These are phyloP conservation scores for Hemithea aestivaria DNA, from an alignment of 2,888 invertebrate species.

Conservation along the genomic window DNA sequence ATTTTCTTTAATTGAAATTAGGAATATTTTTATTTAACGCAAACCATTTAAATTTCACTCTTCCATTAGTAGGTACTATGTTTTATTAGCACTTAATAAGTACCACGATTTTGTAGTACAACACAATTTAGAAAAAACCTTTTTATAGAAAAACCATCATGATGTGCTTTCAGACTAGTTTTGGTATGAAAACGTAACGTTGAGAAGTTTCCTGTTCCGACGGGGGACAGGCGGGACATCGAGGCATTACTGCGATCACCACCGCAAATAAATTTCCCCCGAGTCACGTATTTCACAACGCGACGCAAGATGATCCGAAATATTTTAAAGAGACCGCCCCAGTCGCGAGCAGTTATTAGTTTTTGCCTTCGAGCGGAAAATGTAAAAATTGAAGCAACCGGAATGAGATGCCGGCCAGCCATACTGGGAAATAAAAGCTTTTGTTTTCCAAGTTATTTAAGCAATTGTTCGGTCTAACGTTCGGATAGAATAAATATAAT, in stretches of 20 bases:
- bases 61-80: too few relatives aligned
- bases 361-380: conserved; percentile 28
- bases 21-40: too few relatives aligned
- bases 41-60: too few relatives aligned
- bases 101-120: too few relatives aligned
- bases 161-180: too few relatives aligned
- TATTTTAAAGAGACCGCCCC: conserved; percentile 46
- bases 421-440: neutral
- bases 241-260: conserved; percentile 58
- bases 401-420: conserved; percentile 4
- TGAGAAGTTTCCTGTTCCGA: conserved; percentile 17
- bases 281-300: conserved; percentile 64
- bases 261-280: conserved; percentile 70
- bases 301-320: conserved; percentile 52
- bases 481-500: conserved; percentile 1
- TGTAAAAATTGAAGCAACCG: conserved; percentile 19
- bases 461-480: neutral
- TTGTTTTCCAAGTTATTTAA: conserved; percentile 4
- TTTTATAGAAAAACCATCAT: too few relatives aligned
- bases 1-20: too few relatives aligned
- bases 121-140: too few relatives aligned
- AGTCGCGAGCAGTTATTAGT: conserved; percentile 36
- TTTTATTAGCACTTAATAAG: too few relatives aligned
- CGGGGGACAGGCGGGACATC: conserved; percentile 41
- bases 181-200: neutral